Evolutionary conservation across 1,140 invertebrate genomes (phyloP), one percentile per base, ranked within the genome.

Genomic region (Lasioglossum baleicum): DNA sequence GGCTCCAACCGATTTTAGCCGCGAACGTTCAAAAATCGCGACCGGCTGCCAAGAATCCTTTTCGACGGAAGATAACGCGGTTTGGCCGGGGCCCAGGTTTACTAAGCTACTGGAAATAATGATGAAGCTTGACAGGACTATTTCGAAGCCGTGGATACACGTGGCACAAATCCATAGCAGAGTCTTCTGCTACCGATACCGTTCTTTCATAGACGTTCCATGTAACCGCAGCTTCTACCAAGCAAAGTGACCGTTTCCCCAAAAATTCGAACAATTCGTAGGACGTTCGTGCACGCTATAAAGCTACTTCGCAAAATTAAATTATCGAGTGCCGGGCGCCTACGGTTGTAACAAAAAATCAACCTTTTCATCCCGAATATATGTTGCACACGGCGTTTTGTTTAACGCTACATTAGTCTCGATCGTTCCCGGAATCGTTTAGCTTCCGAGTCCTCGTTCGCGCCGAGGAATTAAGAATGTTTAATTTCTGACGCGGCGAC

Each of bases 41-140:
- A 17, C 22, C 7, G 61, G 26, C 10, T 70, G 68, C 48, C 48
- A 72, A 48, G 40, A 53, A 66, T 40, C 56, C 31, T 51, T 69
- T 68, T 22, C 2, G 17, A 17, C 35, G 42, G 26, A 22, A 64
- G 40, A 48, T 51, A 65, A 67, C 22, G 1, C 31, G 0, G 53
- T 56, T 82, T 79, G 69, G 64, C 80, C n/a, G 22, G 40, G 42
- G 40, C 58, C 31, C 66, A 83, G 78, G 8, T 63, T 58, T 75
- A 66, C 17, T 22, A 56, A 11, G 2, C 31, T 42, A 53, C 42
- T 79, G 51, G 69, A 72, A 67, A 72, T 82, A 82, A 73, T 72
- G 53, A 81, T 66, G 80, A 79, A 60, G 71, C 75, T 6, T 73
- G 80, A 82, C 80, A 68, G 53, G 64, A 48, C 64, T 82, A 82